Evolutionary conservation across 1,140 invertebrate genomes (phyloP), one percentile per base, ranked within the genome.

Genomic region (Camponotus floridanus): DNA sequence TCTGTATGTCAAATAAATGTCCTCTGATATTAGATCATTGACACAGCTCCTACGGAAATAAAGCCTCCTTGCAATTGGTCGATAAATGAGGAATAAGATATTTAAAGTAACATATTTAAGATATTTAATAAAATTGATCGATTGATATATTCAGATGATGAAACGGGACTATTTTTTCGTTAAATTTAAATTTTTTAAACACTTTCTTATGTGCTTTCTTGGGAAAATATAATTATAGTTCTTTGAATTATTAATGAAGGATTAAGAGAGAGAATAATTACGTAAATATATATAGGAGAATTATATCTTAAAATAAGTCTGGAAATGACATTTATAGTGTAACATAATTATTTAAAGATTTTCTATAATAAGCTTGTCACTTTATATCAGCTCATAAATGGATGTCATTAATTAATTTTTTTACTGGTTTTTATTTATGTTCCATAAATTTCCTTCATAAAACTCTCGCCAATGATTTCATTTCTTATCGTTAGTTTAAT

Each of bases 381-480:
- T 39, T 76, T 61, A 59, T 15, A 51, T 9, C 5, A 76, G 33
- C 15, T 65, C 21, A 45, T 61, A 65, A 26, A 8, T 8, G 36
- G 26, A 62, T 8, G 21, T 68, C 5, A 59, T 57, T 6, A 33
- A 9, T 70, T 70, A 80, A 80, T 70, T 26, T 68, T 9, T 45
- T 15, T 45, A n/a, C 1, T 21, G 21, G 21, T 61, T 81, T 71
- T 71, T 70, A 70, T 57, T 81, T 80, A 68, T 57, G 39, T 81
- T n/a, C 31, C 3, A 9, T 6, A 55, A 8, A 71, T 31, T 81
- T 45, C 3, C 39, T 18, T 61, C 26, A n/a, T 65, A 51, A 80
- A 67, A 26, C 5, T 65, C 18, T 65, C 61, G 11, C 42, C 9
- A 6, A 0, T 70, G 2, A 18, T 31, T 65, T 67, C 3, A 39